Evolutionary conservation across 2,113 vertebrate species (phyloP), one percentile per base, ranked within the genome.

Genomic region (Pelecanus crispus): DNA sequence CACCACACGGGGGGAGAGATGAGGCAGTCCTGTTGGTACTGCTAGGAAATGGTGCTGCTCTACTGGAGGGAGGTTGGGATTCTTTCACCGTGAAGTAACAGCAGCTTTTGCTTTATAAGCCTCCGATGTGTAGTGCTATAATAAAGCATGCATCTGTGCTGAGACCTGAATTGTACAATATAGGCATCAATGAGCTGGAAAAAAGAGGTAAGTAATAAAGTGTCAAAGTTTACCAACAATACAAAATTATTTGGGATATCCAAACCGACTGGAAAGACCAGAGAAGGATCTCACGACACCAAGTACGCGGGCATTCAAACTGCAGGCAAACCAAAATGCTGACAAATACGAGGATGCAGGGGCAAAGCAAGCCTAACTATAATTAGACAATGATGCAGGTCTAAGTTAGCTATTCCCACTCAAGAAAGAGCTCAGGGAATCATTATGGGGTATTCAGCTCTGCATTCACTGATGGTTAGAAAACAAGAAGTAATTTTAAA

Each of bases 31-130:
- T 66, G 90, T n/a, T 21, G 45, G 73, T 83, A 44, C 92, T 34
- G 29, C 81, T 71, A 13, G 78, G 91, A 72, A 95, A 78, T 15
- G 73, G 93, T 87, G 87, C 63, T 81, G 45, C 22, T 79, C 63
- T 49, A 26, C 70, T 86, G 92, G 82, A 92, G 47, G 45, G 81
- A 94, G 84, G 81, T 22, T 31, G 62, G 38, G 28, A 53, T 82
- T 47, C 25, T 88, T 81, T 84, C 53, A 34, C 67, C 90, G 52
- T 68, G 86, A 68, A 91, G 81, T 82, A 95, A 94, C 86, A 96
- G 92, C 96, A 96, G 96, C 89, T 96, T 97, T 92, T 94, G 92
- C 96, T 94, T 95, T 81, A 83, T 45, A 94, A 95, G 77, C 91
- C 81, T 91, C 78, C 50, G 45, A 66, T 8, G 47, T 53, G 89